Evolutionary conservation across 2,113 vertebrate species (phyloP), one percentile per base, ranked within the genome.

Genomic region (Glaucomys volans): DNA sequence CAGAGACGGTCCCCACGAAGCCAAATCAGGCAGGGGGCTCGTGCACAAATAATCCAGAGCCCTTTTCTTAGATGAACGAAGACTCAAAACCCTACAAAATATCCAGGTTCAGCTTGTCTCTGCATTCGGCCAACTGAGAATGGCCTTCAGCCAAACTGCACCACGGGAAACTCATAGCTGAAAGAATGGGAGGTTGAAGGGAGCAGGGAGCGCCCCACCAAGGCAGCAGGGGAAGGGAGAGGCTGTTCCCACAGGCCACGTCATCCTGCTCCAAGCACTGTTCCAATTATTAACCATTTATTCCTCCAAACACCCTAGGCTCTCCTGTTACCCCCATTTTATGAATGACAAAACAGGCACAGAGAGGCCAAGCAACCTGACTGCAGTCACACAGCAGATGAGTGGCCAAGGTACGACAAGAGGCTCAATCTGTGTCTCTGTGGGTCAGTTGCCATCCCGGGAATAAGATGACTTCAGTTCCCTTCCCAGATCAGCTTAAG

Each of bases 201-300:
- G 37, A 50, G 10, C 64, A 28, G 24, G 1, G 7, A 86, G 11
- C 1, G 3, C 10, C 40, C 74, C 74, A 35, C 3, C 8, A 3
- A 40, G 35, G n/a, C 44, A 50, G 20, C 57, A 17, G 2, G 17
- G 26, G 35, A 30, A 28, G 42, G 28, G 30, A 18, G 3, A 42
- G 14, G 11, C 64, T 5, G 22, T 67, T 9, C 24, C 64, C 54
- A 18, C 2, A 0, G 14, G 6, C 30, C 18, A 37, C 13, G 44
- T 20, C 2, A 20, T 4, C 2, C 67, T 14, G 1, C 7, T 37
- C 57, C 18, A 1, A 30, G 40, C 47, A 8, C 30, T 7, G 16
- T 28, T n/a, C 75, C 7, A 0, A 47, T 37, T 8, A 32, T 16
- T 30, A 59, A 54, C 5, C 42, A 0, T 26, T 32, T 66, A 10